phyloP scores from a whole-genome alignment of 1,140 invertebrate species.

The Cheumatopsyche charites region DNA sequence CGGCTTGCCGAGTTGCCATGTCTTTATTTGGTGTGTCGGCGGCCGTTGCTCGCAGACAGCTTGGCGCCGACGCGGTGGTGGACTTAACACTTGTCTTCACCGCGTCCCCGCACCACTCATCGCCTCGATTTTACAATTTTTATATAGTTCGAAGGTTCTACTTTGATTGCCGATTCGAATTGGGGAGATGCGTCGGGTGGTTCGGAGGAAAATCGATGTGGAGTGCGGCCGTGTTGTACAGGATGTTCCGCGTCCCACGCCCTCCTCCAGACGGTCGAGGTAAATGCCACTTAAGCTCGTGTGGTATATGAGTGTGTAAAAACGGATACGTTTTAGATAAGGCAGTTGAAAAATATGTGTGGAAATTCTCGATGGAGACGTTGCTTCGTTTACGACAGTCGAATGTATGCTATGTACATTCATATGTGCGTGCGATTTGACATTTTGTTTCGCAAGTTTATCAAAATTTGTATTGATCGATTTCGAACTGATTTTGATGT shows the following conservation, averaged over 20 bases:
- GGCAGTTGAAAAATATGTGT: no score
- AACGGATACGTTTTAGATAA: slow-evolving; percentile 1
- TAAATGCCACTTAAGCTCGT: slow-evolving; percentile 16
- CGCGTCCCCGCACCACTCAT: no score
- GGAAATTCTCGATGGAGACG: no score
- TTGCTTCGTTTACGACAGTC: no score
- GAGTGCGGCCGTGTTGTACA: not conserved
- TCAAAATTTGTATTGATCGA: no score
- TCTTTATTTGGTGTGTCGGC: slow-evolving; percentile 27
- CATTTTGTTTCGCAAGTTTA: no score
- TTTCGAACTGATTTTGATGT: no score
- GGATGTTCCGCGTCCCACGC: slow-evolving; percentile 13
- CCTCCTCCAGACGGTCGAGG: slow-evolving; percentile 14
- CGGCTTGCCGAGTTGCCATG: slow-evolving; percentile 8
- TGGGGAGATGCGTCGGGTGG: not conserved
- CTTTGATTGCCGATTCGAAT: not conserved
- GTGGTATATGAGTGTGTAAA: not conserved
- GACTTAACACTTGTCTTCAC: no score
- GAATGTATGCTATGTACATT: no score
- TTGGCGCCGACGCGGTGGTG: slow-evolving; percentile 16
- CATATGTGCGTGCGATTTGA: no score
- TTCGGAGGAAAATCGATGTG: no score
- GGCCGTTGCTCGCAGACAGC: slow-evolving; percentile 3
- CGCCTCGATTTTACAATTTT: no score
- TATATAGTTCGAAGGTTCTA: not conserved